Conservation (phyloP, 53 echinoderm and acorn worm species). For the Glandiceps talaboti region DNA sequence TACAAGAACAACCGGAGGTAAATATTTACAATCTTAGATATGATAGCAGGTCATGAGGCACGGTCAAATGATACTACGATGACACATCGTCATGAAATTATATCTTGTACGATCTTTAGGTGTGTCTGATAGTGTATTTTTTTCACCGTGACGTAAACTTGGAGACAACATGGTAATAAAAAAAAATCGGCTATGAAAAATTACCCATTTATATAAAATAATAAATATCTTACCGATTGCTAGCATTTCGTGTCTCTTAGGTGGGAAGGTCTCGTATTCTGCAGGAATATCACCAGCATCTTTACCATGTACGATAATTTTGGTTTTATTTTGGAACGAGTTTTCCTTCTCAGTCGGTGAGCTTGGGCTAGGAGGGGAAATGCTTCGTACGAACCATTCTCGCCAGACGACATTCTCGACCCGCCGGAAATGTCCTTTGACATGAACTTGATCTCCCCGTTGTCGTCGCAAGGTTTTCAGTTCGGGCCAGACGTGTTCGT, state of each 20-base stretch:
- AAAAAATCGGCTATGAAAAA: too few species aligned
- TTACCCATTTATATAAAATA: too few species aligned
- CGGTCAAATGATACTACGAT: too few species aligned
- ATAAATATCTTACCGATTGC: slow-evolving; percentile 45
- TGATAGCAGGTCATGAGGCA: too few species aligned
- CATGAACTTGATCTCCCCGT: not conserved
- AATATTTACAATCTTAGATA: too few species aligned
- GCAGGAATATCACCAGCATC: slow-evolving; percentile 1
- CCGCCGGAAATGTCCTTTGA: not conserved
- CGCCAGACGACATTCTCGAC: not conserved
- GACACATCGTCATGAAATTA: too few species aligned
- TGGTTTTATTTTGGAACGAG: not conserved
- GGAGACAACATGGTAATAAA: too few species aligned
- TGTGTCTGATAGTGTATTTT: too few species aligned
- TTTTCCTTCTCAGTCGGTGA: not conserved
- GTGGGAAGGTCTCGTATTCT: slow-evolving; percentile 21
- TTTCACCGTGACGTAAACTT: too few species aligned
- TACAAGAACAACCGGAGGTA: too few species aligned
- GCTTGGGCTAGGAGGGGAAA: not conserved
- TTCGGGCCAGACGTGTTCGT: not conserved
- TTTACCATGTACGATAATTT: not conserved
- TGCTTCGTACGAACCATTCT: not conserved
- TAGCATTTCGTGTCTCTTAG: slow-evolving; percentile 31
- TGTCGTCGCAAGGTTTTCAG: not conserved
- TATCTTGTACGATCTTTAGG: too few species aligned